These are phyloP conservation scores for Poicephalus meyeri DNA, from an alignment of 2,113 vertebrate genomes.

Conservation along the genomic window DNA sequence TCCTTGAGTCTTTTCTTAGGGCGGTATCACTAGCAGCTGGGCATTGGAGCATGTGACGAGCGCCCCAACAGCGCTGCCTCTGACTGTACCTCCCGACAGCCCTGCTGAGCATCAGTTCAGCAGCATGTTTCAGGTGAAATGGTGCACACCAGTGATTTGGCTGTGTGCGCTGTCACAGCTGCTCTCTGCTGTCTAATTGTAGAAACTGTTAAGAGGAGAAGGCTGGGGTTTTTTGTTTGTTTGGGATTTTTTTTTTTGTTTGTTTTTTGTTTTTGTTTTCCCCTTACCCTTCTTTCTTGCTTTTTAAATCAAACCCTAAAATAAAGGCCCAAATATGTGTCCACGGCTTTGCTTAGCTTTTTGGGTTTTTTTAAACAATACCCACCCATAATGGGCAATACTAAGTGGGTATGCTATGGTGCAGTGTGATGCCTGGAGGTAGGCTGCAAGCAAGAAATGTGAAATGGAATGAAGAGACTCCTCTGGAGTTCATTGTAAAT, in stretches of 20 bases:
- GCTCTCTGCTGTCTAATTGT: neutral
- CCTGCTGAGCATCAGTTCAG: neutral
- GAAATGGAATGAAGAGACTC: neutral
- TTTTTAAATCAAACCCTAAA: neutral
- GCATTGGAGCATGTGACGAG: neutral
- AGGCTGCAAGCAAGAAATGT: neutral
- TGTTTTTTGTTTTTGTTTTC: neutral
- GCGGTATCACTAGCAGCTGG: neutral
- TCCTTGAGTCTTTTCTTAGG: neutral
- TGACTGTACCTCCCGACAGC: neutral
- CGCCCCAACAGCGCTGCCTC: neutral
- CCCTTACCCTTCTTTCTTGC: neutral
- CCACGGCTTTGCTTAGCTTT: neutral
- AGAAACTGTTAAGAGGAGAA: neutral
- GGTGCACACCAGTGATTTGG: neutral
- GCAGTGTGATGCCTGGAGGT: neutral
- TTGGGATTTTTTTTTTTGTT: neutral
- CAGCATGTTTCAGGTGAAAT: neutral
- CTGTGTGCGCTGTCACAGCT: fast-evolving
- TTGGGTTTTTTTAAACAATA: neutral
- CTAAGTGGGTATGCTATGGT: neutral
- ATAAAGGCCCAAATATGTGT: neutral
- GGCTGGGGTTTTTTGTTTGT: neutral
- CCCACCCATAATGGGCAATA: neutral
- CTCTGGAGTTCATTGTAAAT: neutral